Conservation (phyloP, 2,888 invertebrate species). For the Sarcophaga rosellei region DNA sequence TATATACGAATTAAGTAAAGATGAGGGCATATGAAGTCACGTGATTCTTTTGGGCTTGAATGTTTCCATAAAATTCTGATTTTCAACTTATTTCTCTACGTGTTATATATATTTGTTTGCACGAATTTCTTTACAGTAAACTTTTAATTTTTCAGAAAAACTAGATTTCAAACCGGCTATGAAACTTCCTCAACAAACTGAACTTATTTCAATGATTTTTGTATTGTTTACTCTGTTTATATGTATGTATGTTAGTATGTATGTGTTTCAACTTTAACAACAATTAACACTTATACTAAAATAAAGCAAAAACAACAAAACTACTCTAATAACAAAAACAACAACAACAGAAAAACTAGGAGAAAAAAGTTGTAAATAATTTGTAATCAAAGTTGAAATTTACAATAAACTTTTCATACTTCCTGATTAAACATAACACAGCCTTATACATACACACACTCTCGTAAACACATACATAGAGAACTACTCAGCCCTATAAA, state of each 20-base stretch:
- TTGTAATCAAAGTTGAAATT: conserved; percentile 51
- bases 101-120: not conserved
- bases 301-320: not conserved
- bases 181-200: not conserved
- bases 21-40: no score
- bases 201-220: conserved; percentile 8
- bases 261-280: not conserved
- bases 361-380: conserved; percentile 35
- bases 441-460: not conserved
- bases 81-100: not conserved
- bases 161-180: not conserved
- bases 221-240: conserved; percentile 1
- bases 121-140: not conserved
- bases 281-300: conserved; percentile 1
- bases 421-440: conserved; percentile 12
- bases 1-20: no score
- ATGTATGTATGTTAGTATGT: not conserved
- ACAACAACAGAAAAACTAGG: not conserved
- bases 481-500: not conserved
- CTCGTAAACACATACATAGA: not conserved
- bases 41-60: no score
- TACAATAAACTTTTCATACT: conserved; percentile 49
- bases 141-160: conserved; percentile 12
- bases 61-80: not conserved
- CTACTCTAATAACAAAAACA: not conserved